Conservation (phyloP, 1,140 invertebrate genomes). For the Lasioglossum albipes region DNA sequence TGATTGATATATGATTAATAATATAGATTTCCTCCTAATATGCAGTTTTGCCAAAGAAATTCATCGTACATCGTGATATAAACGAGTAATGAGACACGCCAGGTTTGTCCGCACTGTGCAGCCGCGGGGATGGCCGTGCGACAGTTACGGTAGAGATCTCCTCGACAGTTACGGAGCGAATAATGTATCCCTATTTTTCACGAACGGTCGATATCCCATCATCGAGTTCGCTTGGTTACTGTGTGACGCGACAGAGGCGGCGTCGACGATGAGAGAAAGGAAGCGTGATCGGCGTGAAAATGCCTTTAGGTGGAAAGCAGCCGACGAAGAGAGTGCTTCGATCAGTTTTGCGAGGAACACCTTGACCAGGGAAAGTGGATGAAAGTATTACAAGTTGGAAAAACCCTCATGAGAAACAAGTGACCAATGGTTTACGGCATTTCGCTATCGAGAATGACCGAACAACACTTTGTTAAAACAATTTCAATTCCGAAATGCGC, state of each 20-base stretch:
- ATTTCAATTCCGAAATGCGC: too few species aligned
- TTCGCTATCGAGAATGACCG: background rate
- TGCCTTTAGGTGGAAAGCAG: slow-evolving; percentile 48
- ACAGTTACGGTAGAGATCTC: too few species aligned
- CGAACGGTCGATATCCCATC: slow-evolving; percentile 47
- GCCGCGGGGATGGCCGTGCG: too few species aligned
- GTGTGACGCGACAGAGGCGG: slow-evolving; percentile 2
- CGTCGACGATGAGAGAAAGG: slow-evolving; percentile 29
- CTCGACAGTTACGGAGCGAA: too few species aligned
- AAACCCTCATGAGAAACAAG: slow-evolving; percentile 23
- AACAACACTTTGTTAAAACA: too few species aligned
- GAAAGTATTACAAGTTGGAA: slow-evolving; percentile 40
- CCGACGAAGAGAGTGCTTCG: slow-evolving; percentile 23
- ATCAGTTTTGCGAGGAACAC: slow-evolving; percentile 40
- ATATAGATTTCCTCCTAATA: too few species aligned
- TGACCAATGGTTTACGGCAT: slow-evolving; percentile 12
- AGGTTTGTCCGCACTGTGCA: too few species aligned
- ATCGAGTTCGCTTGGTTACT: slow-evolving; percentile 13
- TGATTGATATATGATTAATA: too few species aligned
- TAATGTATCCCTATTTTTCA: background rate
- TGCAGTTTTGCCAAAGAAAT: too few species aligned
- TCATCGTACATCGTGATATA: too few species aligned
- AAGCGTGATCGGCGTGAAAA: slow-evolving; percentile 44
- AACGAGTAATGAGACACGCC: too few species aligned
- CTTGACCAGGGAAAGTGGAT: slow-evolving; percentile 40